A percentile compares a stretch with the other conserved stretches of the same genome.
These are phyloP conservation scores for Notodonta ziczac DNA, from an alignment of 2,888 invertebrate genomes.

Conservation along the genomic window DNA sequence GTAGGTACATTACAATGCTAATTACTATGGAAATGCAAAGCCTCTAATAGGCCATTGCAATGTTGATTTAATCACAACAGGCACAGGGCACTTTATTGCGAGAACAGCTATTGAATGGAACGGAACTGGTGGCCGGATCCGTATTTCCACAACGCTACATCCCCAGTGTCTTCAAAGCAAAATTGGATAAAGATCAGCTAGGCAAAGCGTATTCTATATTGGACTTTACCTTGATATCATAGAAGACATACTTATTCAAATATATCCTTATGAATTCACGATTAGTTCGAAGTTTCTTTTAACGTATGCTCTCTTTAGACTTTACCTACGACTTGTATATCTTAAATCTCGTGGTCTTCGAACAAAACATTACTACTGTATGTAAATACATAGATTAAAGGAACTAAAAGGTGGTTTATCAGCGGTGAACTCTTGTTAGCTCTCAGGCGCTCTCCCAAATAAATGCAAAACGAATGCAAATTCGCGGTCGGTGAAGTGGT, in stretches of 20 bases:
- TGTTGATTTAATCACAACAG: background rate
- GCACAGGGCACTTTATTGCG: background rate
- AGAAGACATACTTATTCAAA: background rate
- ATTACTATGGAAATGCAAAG: constrained; percentile 4
- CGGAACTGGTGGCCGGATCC: background rate
- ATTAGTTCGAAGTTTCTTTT: no score
- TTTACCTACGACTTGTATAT: no score
- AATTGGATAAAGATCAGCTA: background rate
- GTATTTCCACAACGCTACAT: constrained; percentile 1
- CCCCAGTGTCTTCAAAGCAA: constrained; percentile 1
- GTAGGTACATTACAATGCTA: constrained; percentile 5
- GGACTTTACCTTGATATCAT: background rate
- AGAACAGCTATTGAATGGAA: background rate
- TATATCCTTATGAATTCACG: no score
- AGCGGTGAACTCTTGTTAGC: background rate
- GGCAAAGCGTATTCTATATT: background rate
- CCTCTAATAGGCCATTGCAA: background rate
- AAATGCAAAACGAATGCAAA: background rate
- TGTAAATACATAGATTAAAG: constrained; percentile 1
- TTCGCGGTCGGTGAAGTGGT: background rate
- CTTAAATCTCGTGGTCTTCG: no score
- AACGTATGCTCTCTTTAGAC: no score
- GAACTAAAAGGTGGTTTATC: constrained; percentile 1
- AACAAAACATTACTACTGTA: background rate
- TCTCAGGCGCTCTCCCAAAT: background rate